Evolutionary conservation across 2,113 vertebrate genomes (phyloP), one percentile per base, ranked within the genome.

Genomic region (Saccopteryx bilineata): DNA sequence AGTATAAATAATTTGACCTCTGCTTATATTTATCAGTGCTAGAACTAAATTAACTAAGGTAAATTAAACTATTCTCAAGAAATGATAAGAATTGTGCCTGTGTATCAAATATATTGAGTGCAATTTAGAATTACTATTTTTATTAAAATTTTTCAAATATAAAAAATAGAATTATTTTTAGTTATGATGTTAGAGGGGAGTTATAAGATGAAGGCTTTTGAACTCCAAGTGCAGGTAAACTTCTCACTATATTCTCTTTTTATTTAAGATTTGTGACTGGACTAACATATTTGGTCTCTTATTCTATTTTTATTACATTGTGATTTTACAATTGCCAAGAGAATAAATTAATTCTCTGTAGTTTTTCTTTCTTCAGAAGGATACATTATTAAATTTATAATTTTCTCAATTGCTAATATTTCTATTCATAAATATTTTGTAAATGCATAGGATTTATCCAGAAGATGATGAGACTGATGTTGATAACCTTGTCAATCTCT

Each of bases 161-260:
- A 74, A 74, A 74, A 46, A 26, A 52, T 63, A 72, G 71, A 92
- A 71, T 81, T 52, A n/a, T 83, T 93, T 96, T 91, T 92, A 69
- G 80, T 31, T 58, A 33, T 87, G 18, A 2, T 1, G 83, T 54
- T n/a, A 83, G 14, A 86, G 58, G 79, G 31, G 23, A 87, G 9
- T 23, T 90, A 71, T 26, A 93, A 93, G 5, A 93, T 65, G 71
- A 21, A 24, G 54, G 12, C 4, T 28, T 60, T 9, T 72, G 17
- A 50, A 90, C 17, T 89, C 74, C 5, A 15, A 92, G 7, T 65
- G 65, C 18, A 23, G 9, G 24, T 50, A 95, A 48, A 96, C 81
- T 97, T 97, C 0, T 61, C 90, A 95, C 9, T 0, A 86, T 82
- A 94, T 97, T 39, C 11, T 90, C 1, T 95, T 96, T 95, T 95